Conservation (phyloP, 1,140 invertebrate species). For the Plutomurus gul region DNA sequence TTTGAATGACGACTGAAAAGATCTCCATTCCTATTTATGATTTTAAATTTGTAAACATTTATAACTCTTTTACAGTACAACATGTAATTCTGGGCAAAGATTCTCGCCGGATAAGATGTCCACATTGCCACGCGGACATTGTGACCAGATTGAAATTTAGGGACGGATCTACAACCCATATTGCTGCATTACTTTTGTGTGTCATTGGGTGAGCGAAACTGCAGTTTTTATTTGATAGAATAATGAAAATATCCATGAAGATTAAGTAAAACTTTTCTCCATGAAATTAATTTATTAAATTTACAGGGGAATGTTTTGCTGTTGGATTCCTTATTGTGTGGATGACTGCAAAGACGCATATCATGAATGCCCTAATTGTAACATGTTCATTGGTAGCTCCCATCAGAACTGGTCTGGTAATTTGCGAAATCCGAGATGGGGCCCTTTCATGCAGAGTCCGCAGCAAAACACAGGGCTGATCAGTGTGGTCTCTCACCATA, state of each 20-base stretch:
- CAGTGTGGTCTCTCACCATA: too few species aligned
- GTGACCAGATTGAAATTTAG: neutral
- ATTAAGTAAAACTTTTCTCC: too few species aligned
- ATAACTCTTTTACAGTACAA: slow-evolving; percentile 1
- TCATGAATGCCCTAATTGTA: slow-evolving; percentile 27
- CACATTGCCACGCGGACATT: slow-evolving; percentile 32
- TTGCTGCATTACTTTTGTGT: slow-evolving; percentile 21
- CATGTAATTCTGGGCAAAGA: slow-evolving; percentile 26
- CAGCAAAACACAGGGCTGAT: too few species aligned
- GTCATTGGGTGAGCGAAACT: neutral
- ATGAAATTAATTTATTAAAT: neutral
- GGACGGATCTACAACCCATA: neutral
- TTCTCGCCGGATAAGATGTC: slow-evolving; percentile 12
- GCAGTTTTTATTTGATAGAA: too few species aligned
- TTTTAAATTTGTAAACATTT: neutral
- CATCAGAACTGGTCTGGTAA: too few species aligned
- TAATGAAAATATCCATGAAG: neutral
- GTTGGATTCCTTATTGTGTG: slow-evolving; percentile 30
- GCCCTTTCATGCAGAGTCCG: too few species aligned
- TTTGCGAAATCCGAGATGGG: too few species aligned
- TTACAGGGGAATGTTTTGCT: neutral
- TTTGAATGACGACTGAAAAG: too few species aligned
- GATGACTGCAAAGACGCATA: slow-evolving; percentile 13
- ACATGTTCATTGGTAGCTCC: slow-evolving; percentile 7
- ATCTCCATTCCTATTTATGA: too few species aligned